phyloP scores from a whole-genome alignment of 2,113 vertebrate species.

The Gallinago undulata region DNA sequence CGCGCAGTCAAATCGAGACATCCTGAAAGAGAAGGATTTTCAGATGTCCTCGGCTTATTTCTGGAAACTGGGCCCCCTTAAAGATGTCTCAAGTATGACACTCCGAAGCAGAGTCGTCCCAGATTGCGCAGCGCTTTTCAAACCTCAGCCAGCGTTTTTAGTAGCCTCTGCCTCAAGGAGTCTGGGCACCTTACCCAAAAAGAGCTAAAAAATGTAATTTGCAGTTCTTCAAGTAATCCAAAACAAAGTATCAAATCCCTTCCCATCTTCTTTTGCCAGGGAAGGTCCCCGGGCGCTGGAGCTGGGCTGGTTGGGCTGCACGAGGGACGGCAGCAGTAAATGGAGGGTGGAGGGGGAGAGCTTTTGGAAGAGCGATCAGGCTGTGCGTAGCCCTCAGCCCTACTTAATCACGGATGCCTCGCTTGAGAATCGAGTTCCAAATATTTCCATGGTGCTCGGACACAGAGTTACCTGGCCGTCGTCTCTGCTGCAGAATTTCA shows the following conservation, averaged over 20 bases:
- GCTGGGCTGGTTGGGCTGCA: background rate
- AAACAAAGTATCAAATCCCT: slow-evolving; percentile 61
- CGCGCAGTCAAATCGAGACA: background rate
- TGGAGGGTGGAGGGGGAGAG: slow-evolving; percentile 43
- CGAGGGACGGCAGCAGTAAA: slow-evolving; percentile 40
- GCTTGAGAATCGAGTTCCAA: background rate
- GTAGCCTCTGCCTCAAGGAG: slow-evolving; percentile 39
- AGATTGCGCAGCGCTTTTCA: background rate
- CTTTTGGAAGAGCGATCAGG: slow-evolving; percentile 48
- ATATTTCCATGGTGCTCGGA: slow-evolving; percentile 43
- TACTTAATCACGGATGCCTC: slow-evolving; percentile 45
- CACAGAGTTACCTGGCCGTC: background rate
- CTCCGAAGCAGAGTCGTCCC: background rate
- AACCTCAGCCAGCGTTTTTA: slow-evolving; percentile 45
- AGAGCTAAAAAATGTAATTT: slow-evolving; percentile 60
- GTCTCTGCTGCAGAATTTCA: slow-evolving; percentile 9
- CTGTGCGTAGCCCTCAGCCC: background rate
- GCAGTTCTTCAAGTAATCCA: slow-evolving; percentile 54
- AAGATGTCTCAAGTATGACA: background rate
- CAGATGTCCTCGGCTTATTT: background rate
- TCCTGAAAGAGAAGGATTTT: slow-evolving; percentile 27
- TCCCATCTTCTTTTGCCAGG: slow-evolving; percentile 36
- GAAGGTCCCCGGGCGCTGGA: background rate
- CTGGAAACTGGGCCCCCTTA: slow-evolving; percentile 30
- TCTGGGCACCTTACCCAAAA: slow-evolving; percentile 62